Base-by-base conservation (phyloP, 2,888 invertebrate species). In the Sesia apiformis region DNA sequence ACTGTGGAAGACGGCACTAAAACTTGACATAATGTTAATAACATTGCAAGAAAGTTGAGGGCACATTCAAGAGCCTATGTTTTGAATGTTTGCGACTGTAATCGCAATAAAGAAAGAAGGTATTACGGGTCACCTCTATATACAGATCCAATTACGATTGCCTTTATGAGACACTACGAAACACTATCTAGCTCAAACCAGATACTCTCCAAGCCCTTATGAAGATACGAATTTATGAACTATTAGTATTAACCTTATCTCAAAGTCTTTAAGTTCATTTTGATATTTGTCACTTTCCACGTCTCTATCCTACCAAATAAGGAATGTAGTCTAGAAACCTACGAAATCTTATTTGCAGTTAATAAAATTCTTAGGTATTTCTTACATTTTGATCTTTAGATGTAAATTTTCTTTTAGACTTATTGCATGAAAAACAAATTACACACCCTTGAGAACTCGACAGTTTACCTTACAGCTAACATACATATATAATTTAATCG, bases 251-350 rank as follows among this genome's bases (percentile, higher is more conserved):
- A 52, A 55, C 61, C 59, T 67, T 68, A 61, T 54, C 3, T 3
- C 42, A 53, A 57, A 23, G 53, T 3, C 1, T 55, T 67, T 74
- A 58, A 64, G 64, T 61, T 56, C 54, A 63, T 54, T 67, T 66
- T 67, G 4, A 51, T 4, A 46, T 52, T 60, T 58, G 46, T 53
- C 53, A 50, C 6, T 58, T 65, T 68, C 60, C 60, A 63, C 64
- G 71, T 72, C 65, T 67, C 67, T 67, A 73, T 72, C 66, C 68
- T 63, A 57, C 76, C 73, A 69, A 78, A 76, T 69, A 66, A 62
- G 72, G 74, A 74, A 74, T 73, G 74, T 73, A 61, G 70, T 67
- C 61, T 65, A 65, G 64, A 55, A 60, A 62, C 58, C 52, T 53
- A 23, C 46, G n/a, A 46, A 23, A 23, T 23, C 23, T 23, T 23